A percentile compares a stretch with the other conserved stretches of the same genome.
Conservation (phyloP, 2,888 invertebrate genomes). For the Ellobium chinense region DNA sequence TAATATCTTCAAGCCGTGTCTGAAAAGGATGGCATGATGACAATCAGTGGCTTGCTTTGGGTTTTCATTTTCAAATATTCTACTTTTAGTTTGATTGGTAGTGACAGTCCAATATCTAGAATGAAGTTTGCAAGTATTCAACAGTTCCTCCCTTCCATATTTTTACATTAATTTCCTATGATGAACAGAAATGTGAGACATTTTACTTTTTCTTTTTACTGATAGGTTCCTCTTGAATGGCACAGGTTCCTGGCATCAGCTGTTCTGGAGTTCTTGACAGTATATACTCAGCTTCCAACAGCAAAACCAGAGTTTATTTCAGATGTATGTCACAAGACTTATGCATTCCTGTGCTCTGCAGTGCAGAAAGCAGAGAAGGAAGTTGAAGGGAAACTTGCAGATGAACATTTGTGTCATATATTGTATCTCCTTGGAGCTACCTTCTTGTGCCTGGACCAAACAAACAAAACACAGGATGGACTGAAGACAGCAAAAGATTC, state of each 20-base stretch:
- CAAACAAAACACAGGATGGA: conserved; percentile 9
- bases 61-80: too few relatives aligned
- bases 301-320: neutral
- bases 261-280: neutral
- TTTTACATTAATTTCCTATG: neutral
- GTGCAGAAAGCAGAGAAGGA: conserved; percentile 15
- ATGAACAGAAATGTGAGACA: neutral
- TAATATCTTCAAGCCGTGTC: too few relatives aligned
- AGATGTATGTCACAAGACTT: neutral
- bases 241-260: neutral
- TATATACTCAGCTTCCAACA: neutral
- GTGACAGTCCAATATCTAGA: too few relatives aligned
- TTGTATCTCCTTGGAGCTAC: conserved; percentile 22
- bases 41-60: too few relatives aligned
- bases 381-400: neutral
- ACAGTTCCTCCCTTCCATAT: neutral
- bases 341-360: neutral
- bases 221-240: conserved; percentile 22
- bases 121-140: neutral
- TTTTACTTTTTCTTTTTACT: neutral
- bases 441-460: neutral
- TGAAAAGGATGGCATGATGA: too few relatives aligned
- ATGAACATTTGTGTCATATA: neutral
- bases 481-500: conserved; percentile 30
- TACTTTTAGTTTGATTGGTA: too few relatives aligned